A percentile compares a stretch with the other conserved stretches of the same genome.
Conservation (phyloP, 2,797 vertebrate genomes). For the Myotis myotis region DNA sequence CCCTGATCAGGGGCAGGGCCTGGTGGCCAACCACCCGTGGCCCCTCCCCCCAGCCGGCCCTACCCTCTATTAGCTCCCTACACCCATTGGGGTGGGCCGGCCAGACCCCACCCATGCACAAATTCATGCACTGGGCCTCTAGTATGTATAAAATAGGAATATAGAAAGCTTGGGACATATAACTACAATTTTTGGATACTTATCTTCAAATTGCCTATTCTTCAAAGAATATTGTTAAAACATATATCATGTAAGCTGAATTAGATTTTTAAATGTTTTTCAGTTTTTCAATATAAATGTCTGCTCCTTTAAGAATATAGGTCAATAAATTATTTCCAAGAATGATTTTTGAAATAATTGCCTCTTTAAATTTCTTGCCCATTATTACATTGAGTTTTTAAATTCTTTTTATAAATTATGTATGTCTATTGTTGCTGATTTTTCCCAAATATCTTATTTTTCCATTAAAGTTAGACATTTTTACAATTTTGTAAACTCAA, state of each 20-base stretch:
- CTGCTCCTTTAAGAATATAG: conserved; percentile 27
- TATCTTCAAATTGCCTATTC: conserved; percentile 38
- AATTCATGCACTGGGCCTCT: no score
- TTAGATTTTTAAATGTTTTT: conserved; percentile 52
- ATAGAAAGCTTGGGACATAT: not conserved
- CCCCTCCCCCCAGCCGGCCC: no score
- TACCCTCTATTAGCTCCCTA: no score
- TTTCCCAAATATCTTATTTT: conserved; percentile 32
- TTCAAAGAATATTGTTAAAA: conserved; percentile 18
- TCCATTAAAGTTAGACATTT: conserved; percentile 42
- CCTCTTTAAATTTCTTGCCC: conserved; percentile 38
- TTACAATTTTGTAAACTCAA: conserved; percentile 28
- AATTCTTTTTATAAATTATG: conserved; percentile 33
- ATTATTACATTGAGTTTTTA: conserved; percentile 49
- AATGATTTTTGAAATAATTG: conserved; percentile 54
- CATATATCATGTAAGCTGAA: conserved; percentile 16
- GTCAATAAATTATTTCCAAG: conserved; percentile 49
- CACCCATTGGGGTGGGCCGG: no score
- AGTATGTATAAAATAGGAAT: conserved; percentile 34
- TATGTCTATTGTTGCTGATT: conserved; percentile 28
- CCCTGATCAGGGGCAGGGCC: no score
- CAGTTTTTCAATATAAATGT: conserved; percentile 33
- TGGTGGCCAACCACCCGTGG: no score
- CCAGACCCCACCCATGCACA: no score
- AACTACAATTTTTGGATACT: conserved; percentile 19